A percentile compares a stretch with the other conserved stretches of the same genome.
Evolutionary conservation across 1,140 invertebrate genomes (phyloP).

Genomic region (Scaptomyza montana): DNA sequence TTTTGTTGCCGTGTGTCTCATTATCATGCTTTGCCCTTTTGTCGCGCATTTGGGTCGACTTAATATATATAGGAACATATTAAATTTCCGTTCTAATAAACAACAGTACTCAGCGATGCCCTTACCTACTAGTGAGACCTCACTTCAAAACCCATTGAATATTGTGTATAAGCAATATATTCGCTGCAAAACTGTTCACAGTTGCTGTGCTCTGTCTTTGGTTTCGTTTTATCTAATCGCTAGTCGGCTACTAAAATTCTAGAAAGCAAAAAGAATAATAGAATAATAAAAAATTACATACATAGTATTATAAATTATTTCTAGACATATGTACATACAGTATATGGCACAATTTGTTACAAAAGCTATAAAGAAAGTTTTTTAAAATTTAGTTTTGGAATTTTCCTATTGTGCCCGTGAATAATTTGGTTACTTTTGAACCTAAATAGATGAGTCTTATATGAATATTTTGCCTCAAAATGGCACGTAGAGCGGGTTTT

Average conservation of each 20-base stretch:
- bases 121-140: neutral
- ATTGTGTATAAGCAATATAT: neutral
- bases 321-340: neutral
- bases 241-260: constrained; percentile 23
- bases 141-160: neutral
- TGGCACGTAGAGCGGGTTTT: too few species aligned
- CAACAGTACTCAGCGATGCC: neutral
- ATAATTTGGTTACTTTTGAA: neutral
- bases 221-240: constrained; percentile 33
- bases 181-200: neutral
- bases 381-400: neutral
- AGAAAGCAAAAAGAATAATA: constrained; percentile 13
- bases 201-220: constrained; percentile 12
- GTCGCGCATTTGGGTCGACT: neutral
- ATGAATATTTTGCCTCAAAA: too few species aligned
- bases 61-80: neutral
- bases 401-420: neutral
- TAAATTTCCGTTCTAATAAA: constrained; percentile 55
- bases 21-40: constrained; percentile 31
- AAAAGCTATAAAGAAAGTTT: constrained; percentile 10
- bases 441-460: too few species aligned
- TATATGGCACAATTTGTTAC: constrained; percentile 8
- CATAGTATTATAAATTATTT: neutral
- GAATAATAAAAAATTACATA: constrained; percentile 2
- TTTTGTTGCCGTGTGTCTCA: constrained; percentile 1